Evolutionary conservation across 2,888 invertebrate genomes (phyloP).

Genomic region (Steinernema scapterisci): DNA sequence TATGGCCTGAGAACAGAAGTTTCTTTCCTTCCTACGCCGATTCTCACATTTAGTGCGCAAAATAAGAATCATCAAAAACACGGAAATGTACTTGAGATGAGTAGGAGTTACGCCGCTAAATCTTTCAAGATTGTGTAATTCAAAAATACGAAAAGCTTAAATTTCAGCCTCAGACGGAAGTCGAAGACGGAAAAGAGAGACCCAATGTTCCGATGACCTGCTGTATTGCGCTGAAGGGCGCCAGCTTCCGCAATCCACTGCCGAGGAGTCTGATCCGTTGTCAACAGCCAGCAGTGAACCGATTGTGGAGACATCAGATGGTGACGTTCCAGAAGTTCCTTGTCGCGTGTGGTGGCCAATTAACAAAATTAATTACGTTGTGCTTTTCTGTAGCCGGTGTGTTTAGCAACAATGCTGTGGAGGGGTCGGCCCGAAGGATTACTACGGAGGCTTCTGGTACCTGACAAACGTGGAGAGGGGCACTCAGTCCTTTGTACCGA

Average conservation of each 20-base stretch:
- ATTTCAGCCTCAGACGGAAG: neutral
- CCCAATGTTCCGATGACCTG: conserved; percentile 53
- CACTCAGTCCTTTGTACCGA: conserved; percentile 61
- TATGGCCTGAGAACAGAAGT: no score
- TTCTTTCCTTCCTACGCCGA: no score
- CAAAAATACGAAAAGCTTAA: no score
- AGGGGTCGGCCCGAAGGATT: conserved; percentile 59
- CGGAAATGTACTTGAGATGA: no score
- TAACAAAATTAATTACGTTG: neutral
- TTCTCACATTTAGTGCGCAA: no score
- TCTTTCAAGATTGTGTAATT: no score
- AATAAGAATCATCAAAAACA: no score
- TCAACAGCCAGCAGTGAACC: conserved; percentile 51
- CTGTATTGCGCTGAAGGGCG: conserved; percentile 53
- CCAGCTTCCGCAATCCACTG: conserved; percentile 54
- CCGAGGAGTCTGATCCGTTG: conserved; percentile 54
- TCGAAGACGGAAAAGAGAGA: conserved; percentile 17
- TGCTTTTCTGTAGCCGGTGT: no score
- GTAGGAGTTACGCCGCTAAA: no score
- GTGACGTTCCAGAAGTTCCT: conserved; percentile 31
- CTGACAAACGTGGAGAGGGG: conserved; percentile 62
- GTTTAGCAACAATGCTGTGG: conserved; percentile 65
- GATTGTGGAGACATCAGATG: conserved; percentile 52
- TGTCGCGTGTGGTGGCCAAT: neutral
- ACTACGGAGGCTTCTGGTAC: conserved; percentile 65